Percentiles rank a stretch among this genome's conserved stretches.
These are phyloP conservation scores for Andrena bucephala DNA, from an alignment of 2,888 invertebrate genomes.

Conservation along the genomic window DNA sequence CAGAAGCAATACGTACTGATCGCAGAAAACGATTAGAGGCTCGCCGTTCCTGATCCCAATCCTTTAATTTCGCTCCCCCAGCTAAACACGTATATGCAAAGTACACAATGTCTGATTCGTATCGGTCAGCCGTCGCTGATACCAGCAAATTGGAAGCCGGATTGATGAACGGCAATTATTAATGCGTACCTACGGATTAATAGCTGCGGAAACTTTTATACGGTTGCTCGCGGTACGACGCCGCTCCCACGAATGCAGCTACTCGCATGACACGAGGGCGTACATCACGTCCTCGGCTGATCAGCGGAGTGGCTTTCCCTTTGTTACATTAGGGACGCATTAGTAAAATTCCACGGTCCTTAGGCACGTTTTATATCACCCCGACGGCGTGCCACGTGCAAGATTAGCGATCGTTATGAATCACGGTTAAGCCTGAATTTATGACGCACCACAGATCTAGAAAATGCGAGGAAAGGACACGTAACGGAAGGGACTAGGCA, in stretches of 20 bases:
- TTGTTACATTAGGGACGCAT: slow-evolving; percentile 65
- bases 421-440: slow-evolving; percentile 53
- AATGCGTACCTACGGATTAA: slow-evolving; percentile 44
- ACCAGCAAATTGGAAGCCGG: slow-evolving; percentile 37
- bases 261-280: slow-evolving; percentile 67
- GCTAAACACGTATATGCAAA: slow-evolving; percentile 23
- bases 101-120: slow-evolving; percentile 41
- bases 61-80: slow-evolving; percentile 34
- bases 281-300: slow-evolving; percentile 59
- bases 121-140: slow-evolving; percentile 16
- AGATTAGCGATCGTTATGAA: slow-evolving; percentile 58
- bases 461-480: slow-evolving; percentile 19
- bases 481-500: neutral
- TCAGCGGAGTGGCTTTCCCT: slow-evolving; percentile 62
- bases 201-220: slow-evolving; percentile 22
- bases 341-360: slow-evolving; percentile 48
- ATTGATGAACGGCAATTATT: slow-evolving; percentile 54
- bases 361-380: slow-evolving; percentile 36
- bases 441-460: slow-evolving; percentile 10
- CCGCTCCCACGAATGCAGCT: slow-evolving; percentile 50
- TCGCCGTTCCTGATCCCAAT: slow-evolving; percentile 5
- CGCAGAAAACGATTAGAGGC: slow-evolving; percentile 18
- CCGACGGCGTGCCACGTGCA: slow-evolving; percentile 30
- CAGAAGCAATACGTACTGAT: slow-evolving; percentile 19
- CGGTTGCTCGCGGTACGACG: neutral